Conservation (phyloP, 2,113 vertebrate genomes). For the Silurus asotus region DNA sequence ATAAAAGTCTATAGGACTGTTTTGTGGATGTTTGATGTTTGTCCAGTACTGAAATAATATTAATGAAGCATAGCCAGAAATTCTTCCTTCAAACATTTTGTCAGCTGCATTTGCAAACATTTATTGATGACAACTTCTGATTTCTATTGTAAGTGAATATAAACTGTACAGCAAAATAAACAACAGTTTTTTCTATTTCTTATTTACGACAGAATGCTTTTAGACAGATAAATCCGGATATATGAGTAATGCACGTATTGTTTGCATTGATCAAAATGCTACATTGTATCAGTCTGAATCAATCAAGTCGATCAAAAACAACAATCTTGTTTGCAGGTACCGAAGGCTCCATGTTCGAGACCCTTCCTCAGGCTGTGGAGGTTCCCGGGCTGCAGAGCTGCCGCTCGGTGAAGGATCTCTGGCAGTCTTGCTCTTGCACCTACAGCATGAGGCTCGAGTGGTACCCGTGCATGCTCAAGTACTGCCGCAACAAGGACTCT, state of each 20-base stretch:
- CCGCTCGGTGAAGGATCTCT: constrained; percentile 73
- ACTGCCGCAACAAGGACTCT: constrained; percentile 84
- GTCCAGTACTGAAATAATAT: background rate
- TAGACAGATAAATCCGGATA: no score
- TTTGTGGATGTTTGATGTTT: no score
- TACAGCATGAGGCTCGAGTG: constrained; percentile 89
- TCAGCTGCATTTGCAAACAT: no score
- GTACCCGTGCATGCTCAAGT: constrained; percentile 96
- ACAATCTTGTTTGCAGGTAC: constrained; percentile 68
- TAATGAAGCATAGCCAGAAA: background rate
- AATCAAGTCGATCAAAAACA: background rate
- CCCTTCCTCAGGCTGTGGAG: constrained; percentile 73
- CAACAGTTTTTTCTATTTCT: no score
- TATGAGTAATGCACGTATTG: no score
- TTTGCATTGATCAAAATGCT: no score
- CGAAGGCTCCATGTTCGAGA: constrained; percentile 87
- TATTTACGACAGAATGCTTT: no score
- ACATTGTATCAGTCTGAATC: no score
- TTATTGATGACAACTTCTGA: no score
- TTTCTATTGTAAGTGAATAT: no score
- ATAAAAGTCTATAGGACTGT: no score
- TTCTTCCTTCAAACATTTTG: background rate
- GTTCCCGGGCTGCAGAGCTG: constrained; percentile 77
- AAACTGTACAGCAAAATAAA: no score
- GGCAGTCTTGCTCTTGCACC: constrained; percentile 85